These are phyloP conservation scores for Linnaemya vulpina DNA, from an alignment of 2,888 invertebrate genomes.

Conservation along the genomic window DNA sequence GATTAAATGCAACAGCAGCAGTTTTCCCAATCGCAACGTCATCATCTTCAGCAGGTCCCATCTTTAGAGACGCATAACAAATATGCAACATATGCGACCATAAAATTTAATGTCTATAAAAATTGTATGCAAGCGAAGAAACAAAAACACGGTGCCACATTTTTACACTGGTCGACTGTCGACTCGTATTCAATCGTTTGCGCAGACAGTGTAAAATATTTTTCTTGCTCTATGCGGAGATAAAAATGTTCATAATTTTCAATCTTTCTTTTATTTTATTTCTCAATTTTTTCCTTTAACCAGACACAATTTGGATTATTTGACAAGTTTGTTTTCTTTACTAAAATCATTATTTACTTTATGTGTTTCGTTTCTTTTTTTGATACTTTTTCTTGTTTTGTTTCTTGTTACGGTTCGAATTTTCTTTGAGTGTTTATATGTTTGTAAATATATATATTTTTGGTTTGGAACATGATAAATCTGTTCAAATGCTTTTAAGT, in stretches of 20 bases:
- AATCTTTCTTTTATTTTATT: constrained; percentile 50
- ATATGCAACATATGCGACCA: constrained; percentile 75
- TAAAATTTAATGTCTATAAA: constrained; percentile 71
- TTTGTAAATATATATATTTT: constrained; percentile 36
- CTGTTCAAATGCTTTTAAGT: constrained; percentile 72
- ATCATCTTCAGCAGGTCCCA: constrained; percentile 37
- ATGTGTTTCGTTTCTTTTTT: constrained; percentile 51
- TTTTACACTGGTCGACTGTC: too few relatives aligned
- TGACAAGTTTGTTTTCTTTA: constrained; percentile 73
- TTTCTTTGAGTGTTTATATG: constrained; percentile 46
- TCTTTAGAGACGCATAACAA: constrained; percentile 72
- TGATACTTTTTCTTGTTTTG: constrained; percentile 2
- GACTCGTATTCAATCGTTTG: constrained; percentile 65
- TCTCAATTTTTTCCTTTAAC: constrained; percentile 56
- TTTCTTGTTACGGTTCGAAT: constrained; percentile 37
- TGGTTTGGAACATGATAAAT: constrained; percentile 71
- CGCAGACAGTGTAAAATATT: constrained; percentile 69
- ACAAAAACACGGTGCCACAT: constrained; percentile 41
- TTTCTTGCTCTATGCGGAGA: constrained; percentile 59
- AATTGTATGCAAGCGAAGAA: constrained; percentile 34
- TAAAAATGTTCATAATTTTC: constrained; percentile 71
- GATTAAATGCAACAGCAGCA: constrained; percentile 20
- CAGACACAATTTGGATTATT: constrained; percentile 75
- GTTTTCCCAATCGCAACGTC: constrained; percentile 30
- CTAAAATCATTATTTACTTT: constrained; percentile 72